Percentiles rank a stretch among this genome's conserved stretches.
Evolutionary conservation across 2,113 vertebrate species (phyloP).

Genomic region (Dasypus novemcinctus): DNA sequence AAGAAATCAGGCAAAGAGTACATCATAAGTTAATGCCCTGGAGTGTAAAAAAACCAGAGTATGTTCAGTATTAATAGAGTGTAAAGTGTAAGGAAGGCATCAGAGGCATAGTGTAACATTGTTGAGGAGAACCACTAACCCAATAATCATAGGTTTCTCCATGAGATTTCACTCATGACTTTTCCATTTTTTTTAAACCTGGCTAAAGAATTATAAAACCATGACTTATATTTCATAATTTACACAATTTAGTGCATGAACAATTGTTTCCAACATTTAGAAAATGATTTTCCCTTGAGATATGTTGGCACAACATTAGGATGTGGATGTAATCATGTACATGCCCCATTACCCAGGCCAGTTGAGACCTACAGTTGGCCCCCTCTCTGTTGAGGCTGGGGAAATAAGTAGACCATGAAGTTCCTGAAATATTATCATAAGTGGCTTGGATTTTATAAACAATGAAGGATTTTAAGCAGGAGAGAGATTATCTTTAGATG

Average conservation of each 20-base stretch:
- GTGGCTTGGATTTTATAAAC: conserved; percentile 3
- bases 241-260: not conserved
- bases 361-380: not conserved
- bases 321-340: not conserved
- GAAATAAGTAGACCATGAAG: not conserved
- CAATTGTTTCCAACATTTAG: not conserved
- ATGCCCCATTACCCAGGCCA: not conserved
- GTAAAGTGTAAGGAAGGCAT: not conserved
- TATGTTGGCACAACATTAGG: not conserved
- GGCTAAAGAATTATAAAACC: not conserved
- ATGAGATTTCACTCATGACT: not conserved
- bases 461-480: not conserved
- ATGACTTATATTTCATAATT: conserved; percentile 6
- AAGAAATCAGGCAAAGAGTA: not conserved
- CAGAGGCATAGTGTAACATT: not conserved
- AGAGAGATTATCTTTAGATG: not conserved
- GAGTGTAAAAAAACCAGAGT: not conserved
- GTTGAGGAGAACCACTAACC: not conserved
- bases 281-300: conserved; percentile 28
- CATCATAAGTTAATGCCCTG: not conserved
- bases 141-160: conserved; percentile 20
- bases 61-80: not conserved
- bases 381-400: not conserved
- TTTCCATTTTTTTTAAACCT: not conserved
- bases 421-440: not conserved